These are phyloP conservation scores for Bufo gargarizans DNA, from an alignment of 2,113 vertebrate genomes.

Conservation along the genomic window DNA sequence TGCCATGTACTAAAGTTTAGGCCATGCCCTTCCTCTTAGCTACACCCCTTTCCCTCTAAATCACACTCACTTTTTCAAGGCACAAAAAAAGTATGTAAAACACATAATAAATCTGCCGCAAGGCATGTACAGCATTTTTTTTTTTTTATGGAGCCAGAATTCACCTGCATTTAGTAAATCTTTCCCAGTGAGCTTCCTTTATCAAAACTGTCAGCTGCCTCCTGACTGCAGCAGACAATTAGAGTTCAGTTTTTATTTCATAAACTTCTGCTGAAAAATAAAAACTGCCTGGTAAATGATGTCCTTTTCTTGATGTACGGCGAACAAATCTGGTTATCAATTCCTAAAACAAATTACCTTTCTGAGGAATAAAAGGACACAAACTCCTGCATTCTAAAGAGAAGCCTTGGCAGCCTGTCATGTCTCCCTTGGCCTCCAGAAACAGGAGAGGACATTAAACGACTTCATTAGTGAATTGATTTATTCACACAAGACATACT, in stretches of 20 bases:
- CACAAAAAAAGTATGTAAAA: no score
- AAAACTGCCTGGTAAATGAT: neutral
- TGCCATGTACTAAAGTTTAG: no score
- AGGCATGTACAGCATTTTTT: no score
- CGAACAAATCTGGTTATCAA: slow-evolving; percentile 15
- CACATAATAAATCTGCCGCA: no score
- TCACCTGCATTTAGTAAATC: no score
- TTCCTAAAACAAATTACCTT: slow-evolving; percentile 22
- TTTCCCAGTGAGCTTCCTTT: no score
- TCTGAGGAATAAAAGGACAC: slow-evolving; percentile 38
- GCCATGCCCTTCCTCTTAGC: no score
- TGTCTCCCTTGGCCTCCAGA: slow-evolving; percentile 23
- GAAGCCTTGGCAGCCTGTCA: slow-evolving; percentile 34
- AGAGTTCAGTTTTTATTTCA: neutral
- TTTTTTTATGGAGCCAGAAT: no score
- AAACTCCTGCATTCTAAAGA: slow-evolving; percentile 20
- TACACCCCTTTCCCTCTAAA: no score
- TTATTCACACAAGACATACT: slow-evolving; percentile 37
- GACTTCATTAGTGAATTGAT: slow-evolving; percentile 49
- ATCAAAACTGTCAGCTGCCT: neutral
- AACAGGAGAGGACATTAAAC: slow-evolving; percentile 32
- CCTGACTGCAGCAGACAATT: neutral
- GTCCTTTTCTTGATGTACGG: neutral
- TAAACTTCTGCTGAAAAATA: neutral
- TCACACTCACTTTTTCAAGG: no score